Base-by-base conservation (phyloP, 2,113 vertebrate species). In the Anolis sagrei region DNA sequence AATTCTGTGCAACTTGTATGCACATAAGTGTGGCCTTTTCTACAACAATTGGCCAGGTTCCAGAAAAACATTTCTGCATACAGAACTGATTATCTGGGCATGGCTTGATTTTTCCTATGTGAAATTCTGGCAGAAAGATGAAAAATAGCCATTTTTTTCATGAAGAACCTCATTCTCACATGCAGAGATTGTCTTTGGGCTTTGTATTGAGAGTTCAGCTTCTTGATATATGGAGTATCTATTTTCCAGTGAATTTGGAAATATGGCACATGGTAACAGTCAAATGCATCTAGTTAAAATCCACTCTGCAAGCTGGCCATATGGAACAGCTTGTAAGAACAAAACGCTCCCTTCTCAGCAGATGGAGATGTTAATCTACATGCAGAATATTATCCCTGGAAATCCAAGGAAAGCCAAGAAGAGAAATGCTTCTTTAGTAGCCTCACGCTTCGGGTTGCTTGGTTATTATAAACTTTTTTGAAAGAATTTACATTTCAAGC, bases 271-370 rank as follows among this genome's bases (percentile, higher is more conserved):
- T 62, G 16, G 27, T 18, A 7, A 5, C 34, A 62, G 36, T 44
- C 27, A 27, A 66, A 80, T 66, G 76, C 34, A 58, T 61, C 76
- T 68, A 49, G 36, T 81, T 49, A 68, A 81, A 49, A 49, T 48
- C 79, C 48, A 69, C 25, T 81, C 62, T 84, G 23, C 49, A 66
- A 7, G 32, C 29, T 68, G 44, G 49, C 36, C 82, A 76, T 23
- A 84, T 66, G 79, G 79, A 32, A 69, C 64, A 66, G 27, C 29
- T 81, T 79, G 29, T 19, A 81, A 34, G n/a, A 84, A 49, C 44
- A 54, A 76, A 84, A 76, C 36, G 29, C 58, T 76, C 58, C 4
- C 23, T 49, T 49, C 44, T 36, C n/a, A 76, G 61, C 61, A 68
- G n/a, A 68, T 68, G n/a, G 74, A 77, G 64, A 68, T 34, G 48